phyloP scores from a whole-genome alignment of 30 jellyfish, hydroid and myxozoan genomes.

The Pelagia noctiluca region DNA sequence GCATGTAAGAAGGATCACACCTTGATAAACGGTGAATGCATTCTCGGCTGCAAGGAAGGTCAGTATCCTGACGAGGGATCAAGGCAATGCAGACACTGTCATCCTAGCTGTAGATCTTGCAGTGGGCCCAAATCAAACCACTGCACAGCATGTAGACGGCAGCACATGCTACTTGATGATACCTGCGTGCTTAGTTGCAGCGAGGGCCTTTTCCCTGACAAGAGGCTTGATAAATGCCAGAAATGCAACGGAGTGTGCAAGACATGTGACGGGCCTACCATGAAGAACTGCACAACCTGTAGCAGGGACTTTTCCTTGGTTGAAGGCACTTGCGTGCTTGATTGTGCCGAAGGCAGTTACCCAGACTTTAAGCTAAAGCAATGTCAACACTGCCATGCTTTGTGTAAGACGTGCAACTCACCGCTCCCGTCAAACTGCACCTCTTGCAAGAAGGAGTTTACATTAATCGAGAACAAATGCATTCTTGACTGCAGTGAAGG shows the following conservation, averaged over 20 bases:
- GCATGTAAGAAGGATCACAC: slow-evolving; percentile 56
- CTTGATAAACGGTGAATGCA: slow-evolving; percentile 49
- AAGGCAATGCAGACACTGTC: slow-evolving; percentile 84
- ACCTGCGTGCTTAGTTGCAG: slow-evolving; percentile 51
- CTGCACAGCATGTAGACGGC: slow-evolving; percentile 82
- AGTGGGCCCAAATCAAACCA: slow-evolving; percentile 61
- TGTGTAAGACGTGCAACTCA: slow-evolving; percentile 65
- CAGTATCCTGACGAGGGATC: slow-evolving; percentile 42
- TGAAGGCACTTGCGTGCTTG: slow-evolving; percentile 50
- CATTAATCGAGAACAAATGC: slow-evolving; percentile 54
- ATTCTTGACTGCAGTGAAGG: slow-evolving; percentile 63
- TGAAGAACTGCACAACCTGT: slow-evolving; percentile 81
- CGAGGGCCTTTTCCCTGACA: slow-evolving; percentile 36
- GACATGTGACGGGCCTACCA: slow-evolving; percentile 82
- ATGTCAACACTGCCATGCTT: slow-evolving; percentile 59
- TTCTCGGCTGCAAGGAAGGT: slow-evolving; percentile 57
- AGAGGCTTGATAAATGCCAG: slow-evolving; percentile 49
- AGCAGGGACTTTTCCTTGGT: slow-evolving; percentile 24
- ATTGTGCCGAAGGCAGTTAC: slow-evolving; percentile 56
- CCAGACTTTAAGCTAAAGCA: slow-evolving; percentile 13
- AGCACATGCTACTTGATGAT: slow-evolving; percentile 43
- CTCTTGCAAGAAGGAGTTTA: slow-evolving; percentile 53
- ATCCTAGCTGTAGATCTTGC: slow-evolving; percentile 85
- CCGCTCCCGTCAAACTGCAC: slow-evolving; percentile 53
- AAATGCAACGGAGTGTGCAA: slow-evolving; percentile 67